Conservation (phyloP, 2,888 invertebrate genomes). For the Diloba caeruleocephala region DNA sequence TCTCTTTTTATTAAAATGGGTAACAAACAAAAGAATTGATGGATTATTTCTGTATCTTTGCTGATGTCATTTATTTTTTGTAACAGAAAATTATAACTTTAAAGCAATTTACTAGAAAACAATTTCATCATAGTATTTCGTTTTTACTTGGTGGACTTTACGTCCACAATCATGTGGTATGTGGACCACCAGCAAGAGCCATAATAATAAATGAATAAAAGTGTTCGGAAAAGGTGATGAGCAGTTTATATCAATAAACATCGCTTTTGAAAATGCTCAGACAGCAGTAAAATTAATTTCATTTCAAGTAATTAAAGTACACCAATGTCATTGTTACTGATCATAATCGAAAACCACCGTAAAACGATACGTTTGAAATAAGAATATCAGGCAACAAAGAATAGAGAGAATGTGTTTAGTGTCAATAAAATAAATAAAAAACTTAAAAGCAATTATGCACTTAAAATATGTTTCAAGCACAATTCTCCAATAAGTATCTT, state of each 20-base stretch:
- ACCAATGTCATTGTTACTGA: too few relatives aligned
- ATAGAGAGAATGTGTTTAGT: too few relatives aligned
- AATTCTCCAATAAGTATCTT: too few relatives aligned
- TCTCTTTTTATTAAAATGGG: background rate
- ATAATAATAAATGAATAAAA: constrained; percentile 22
- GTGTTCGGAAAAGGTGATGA: constrained; percentile 15
- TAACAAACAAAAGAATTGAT: background rate
- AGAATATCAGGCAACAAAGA: too few relatives aligned
- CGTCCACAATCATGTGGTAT: constrained; percentile 30
- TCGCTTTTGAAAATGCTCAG: too few relatives aligned
- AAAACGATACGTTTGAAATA: too few relatives aligned
- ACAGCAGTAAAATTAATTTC: too few relatives aligned
- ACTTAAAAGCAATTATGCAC: too few relatives aligned
- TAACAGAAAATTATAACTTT: constrained; percentile 15
- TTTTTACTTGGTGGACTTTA: constrained; percentile 19
- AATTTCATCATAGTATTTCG: constrained; percentile 29
- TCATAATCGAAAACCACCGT: too few relatives aligned
- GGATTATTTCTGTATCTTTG: constrained; percentile 3
- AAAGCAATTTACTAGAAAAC: constrained; percentile 38
- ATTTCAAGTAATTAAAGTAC: too few relatives aligned
- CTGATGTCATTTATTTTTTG: constrained; percentile 22
- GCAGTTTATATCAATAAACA: constrained; percentile 8
- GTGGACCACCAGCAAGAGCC: constrained; percentile 39
- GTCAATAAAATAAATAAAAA: too few relatives aligned
- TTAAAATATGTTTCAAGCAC: too few relatives aligned